Percentiles rank a stretch among this genome's conserved stretches.
phyloP scores from a whole-genome alignment of 1,140 invertebrate species.

The Aphelenchoides fujianensis region DNA sequence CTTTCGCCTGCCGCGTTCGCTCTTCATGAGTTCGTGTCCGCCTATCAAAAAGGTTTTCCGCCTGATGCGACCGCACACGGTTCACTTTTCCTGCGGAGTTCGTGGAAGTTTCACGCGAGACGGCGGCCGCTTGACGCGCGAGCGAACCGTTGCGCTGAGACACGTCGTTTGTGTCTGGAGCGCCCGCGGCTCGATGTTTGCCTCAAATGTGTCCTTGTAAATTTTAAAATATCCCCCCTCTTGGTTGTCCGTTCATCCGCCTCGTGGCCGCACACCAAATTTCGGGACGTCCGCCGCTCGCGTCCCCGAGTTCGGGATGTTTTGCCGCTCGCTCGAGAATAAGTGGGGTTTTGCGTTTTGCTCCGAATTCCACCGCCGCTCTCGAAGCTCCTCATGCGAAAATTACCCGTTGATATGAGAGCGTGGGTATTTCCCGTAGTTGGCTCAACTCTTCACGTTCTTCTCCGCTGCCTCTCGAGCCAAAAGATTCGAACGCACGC shows the following conservation, averaged over 20 bases:
- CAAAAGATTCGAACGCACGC: too few relatives aligned
- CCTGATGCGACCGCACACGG: too few relatives aligned
- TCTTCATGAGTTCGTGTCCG: too few relatives aligned
- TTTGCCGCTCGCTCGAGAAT: neutral
- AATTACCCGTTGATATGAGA: too few relatives aligned
- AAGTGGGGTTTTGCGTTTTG: neutral
- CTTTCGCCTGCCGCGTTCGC: too few relatives aligned
- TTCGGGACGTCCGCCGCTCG: neutral
- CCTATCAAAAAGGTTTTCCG: too few relatives aligned
- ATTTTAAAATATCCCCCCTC: conserved; percentile 1
- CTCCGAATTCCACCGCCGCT: too few relatives aligned
- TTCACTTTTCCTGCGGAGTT: too few relatives aligned
- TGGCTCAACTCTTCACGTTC: too few relatives aligned
- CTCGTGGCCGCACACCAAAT: neutral
- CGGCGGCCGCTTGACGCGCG: neutral
- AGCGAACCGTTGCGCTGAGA: neutral
- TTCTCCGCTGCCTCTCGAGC: too few relatives aligned
- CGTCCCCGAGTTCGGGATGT: neutral
- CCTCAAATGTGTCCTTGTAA: neutral
- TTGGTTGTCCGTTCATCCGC: neutral
- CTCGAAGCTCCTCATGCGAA: neutral
- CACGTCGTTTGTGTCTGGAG: neutral
- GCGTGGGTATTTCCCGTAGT: too few relatives aligned
- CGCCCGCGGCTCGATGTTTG: neutral
- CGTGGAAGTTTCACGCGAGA: too few relatives aligned